These are phyloP conservation scores for Anoncus sp. DNA, from an alignment of 2,888 invertebrate species.

Conservation along the genomic window DNA sequence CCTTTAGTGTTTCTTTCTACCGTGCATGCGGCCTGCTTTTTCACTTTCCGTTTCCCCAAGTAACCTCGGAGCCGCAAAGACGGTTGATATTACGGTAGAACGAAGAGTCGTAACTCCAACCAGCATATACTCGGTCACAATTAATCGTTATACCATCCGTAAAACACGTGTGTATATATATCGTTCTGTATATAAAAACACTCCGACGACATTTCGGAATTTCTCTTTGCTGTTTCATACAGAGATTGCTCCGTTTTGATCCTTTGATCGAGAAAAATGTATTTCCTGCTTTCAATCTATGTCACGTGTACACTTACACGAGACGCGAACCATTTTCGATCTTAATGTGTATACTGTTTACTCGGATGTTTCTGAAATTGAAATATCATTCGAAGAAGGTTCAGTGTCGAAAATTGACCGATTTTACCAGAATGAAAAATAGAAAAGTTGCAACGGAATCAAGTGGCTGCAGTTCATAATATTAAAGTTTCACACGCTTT, in stretches of 20 bases:
- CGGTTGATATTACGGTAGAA: constrained; percentile 12
- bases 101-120: constrained; percentile 37
- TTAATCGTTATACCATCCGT: constrained; percentile 28
- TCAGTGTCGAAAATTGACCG: constrained; percentile 9
- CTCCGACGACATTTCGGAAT: background rate
- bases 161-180: background rate
- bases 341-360: background rate
- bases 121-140: constrained; percentile 25
- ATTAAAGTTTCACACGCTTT: too few species aligned
- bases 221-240: background rate
- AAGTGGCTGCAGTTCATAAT: background rate
- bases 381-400: background rate
- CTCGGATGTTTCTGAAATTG: background rate
- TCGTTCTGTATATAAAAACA: background rate
- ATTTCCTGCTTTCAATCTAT: constrained; percentile 24
- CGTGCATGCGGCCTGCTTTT: constrained; percentile 4
- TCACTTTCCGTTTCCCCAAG: constrained; percentile 20
- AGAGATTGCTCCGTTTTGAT: constrained; percentile 13
- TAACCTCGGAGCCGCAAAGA: constrained; percentile 6
- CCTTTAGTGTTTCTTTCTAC: constrained; percentile 1
- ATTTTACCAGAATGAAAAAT: background rate
- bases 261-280: constrained; percentile 36
- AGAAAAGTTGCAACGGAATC: background rate
- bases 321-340: background rate
- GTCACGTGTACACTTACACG: constrained; percentile 1